Conservation (phyloP, 2,888 invertebrate genomes). For the Nasonia oneida region DNA sequence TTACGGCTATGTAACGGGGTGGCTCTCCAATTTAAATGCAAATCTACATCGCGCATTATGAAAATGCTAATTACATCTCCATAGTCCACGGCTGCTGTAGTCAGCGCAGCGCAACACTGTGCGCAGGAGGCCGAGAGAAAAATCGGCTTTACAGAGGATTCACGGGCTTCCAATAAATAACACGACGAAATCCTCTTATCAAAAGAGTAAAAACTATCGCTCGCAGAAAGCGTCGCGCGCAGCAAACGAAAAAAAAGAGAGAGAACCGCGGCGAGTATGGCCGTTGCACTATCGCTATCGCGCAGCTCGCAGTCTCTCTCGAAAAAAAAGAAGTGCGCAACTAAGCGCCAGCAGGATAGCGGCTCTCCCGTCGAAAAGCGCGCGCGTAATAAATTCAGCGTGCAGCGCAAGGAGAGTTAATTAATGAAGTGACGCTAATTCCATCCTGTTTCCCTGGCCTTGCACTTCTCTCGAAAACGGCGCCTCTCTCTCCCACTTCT, state of each 20-base stretch:
- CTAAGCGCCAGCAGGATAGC: slow-evolving; percentile 2
- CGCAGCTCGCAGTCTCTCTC: not conserved
- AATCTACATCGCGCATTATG: slow-evolving; percentile 3
- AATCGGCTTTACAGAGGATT: slow-evolving; percentile 6
- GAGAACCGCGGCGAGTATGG: not conserved
- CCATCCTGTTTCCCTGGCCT: slow-evolving; percentile 26
- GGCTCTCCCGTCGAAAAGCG: slow-evolving; percentile 27
- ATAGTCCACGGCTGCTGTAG: not conserved
- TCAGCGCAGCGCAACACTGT: not conserved
- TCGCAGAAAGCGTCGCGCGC: not conserved
- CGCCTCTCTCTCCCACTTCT: slow-evolving; percentile 10
- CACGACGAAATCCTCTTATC: slow-evolving; percentile 1
- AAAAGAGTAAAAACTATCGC: slow-evolving; percentile 10
- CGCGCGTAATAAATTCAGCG: slow-evolving; percentile 58
- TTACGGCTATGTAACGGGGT: not conserved
- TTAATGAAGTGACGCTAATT: slow-evolving; percentile 58
- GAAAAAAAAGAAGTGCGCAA: not conserved
- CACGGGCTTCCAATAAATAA: not conserved
- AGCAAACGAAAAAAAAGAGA: not conserved
- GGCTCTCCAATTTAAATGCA: slow-evolving; percentile 5
- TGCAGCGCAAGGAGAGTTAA: slow-evolving; percentile 40
- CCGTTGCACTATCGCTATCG: slow-evolving; percentile 21
- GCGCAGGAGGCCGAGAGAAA: not conserved
- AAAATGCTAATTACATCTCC: slow-evolving; percentile 13
- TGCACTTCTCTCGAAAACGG: slow-evolving; percentile 23